Base-by-base conservation (phyloP, 2,113 vertebrate genomes). In the Scytalopus superciliaris region DNA sequence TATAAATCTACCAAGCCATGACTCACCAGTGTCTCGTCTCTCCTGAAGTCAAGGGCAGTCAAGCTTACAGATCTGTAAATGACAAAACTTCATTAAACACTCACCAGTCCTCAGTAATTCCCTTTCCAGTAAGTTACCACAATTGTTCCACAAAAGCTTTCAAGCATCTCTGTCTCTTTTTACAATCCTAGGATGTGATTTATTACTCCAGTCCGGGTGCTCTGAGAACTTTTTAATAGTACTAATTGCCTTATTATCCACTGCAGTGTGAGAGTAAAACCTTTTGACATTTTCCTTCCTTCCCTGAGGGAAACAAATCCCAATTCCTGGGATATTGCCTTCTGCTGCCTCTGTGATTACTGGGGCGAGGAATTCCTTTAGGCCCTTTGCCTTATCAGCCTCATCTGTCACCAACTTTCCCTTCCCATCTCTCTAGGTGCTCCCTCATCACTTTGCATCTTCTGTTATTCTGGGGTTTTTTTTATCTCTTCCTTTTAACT, bases 221-320 rank as follows among this genome's bases (percentile, higher is more conserved):
- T 12, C 72, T 78, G 77, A 95, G 59, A 95, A 82, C 74, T 92
- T 94, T 90, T 70, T 85, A 90, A 97, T 89, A 80, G 89, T 84
- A 84, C 73, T 95, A 96, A 96, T 96, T 97, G 87, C 80, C 91
- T 95, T 94, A 91, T 94, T 95, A 95, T 93, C 92, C 94, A 94
- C 91, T 91, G 40, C 85, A 87, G 62, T 90, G 89, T 55, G 11
- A 94, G 80, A 95, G 78, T 79, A 92, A 95, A 94, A 93, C 86
- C 95, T 97, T 95, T 85, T 93, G 96, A 96, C 95, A 94, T 97
- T 96, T 94, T 73, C 87, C 90, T 92, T 96, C 70, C 60, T 91
- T 91, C 90, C 94, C 94, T 9, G 52, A 96, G 94, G 95, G 94
- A 94, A 97, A 92, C 66, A 81, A 94, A 96, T 82, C 85, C 84